Base-by-base conservation (phyloP, 92 coral and sea anemone species). In the Bergia puertoricense region DNA sequence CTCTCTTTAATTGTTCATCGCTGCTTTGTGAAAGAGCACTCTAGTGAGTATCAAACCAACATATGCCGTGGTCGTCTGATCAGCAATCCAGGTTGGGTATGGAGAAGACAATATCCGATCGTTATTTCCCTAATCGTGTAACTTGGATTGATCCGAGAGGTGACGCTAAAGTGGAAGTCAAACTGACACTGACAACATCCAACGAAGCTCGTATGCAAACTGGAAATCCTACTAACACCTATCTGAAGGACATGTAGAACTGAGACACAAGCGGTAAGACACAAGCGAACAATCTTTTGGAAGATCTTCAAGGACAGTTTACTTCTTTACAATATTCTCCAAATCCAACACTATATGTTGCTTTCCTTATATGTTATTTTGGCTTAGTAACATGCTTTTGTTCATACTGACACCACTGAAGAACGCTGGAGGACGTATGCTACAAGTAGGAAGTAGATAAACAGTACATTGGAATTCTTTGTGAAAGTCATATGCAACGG, bases 81-180 rank as follows among this genome's bases (percentile, higher is more conserved):
- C 98, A 96, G 78, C 90, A 79, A 59, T 13, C 77, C 9, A 93
- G 96, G 48, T 93, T 94, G 11, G 92, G 84, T 8, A 71, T 92
- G 5, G 98, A 96, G 50, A 93, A 90, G 71, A 44, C 56, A 18
- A 8, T 91, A 30, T 85, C 94, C 38, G 90, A 88, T 2, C 48
- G 66, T 1, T 90, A 92, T 67, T 94, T 94, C 54, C 86, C 85
- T 30, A 75, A 46, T 39, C 87, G 86, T 62, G 93, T 94, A 13
- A 88, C 85, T 57, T 95, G 98, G 98, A 91, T 91, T 20, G 88
- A 94, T 79, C 96, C 95, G 20, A 86, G 89, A 42, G 95, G 91
- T 8, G 78, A 91, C 57, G 89, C 96, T 8, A 91, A 82, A 51
- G 95, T 95, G 15, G 96, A 92, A 81, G 93, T 92, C 11, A 81